Percentiles rank a stretch among this genome's conserved stretches.
These are phyloP conservation scores for Hermaeophaga mercurialis DNA, from an alignment of 2,888 invertebrate species.

Conservation along the genomic window DNA sequence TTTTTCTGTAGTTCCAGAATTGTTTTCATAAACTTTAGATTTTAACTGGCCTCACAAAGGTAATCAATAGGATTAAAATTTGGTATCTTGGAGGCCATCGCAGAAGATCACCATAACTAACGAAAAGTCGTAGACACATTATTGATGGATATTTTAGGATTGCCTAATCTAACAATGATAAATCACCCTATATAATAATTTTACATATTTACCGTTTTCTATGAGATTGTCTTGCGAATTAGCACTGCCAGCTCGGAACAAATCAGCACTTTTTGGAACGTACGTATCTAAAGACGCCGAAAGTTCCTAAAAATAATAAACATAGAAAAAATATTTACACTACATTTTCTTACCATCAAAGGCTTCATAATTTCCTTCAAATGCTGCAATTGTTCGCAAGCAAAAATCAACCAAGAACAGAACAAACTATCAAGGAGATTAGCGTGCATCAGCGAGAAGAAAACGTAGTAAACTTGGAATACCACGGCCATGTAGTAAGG, in stretches of 20 bases:
- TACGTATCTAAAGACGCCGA: slow-evolving; percentile 83
- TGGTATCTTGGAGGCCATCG: no score
- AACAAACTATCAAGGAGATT: slow-evolving; percentile 76
- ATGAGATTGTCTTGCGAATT: slow-evolving; percentile 47
- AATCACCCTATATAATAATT: background rate
- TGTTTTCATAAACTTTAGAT: no score
- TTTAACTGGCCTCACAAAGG: no score
- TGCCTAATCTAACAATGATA: no score
- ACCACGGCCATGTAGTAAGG: slow-evolving; percentile 69
- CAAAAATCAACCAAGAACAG: slow-evolving; percentile 84
- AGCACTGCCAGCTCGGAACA: slow-evolving; percentile 67
- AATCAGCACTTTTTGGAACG: slow-evolving; percentile 72
- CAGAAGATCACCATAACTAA: no score
- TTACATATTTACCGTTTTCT: slow-evolving; percentile 42
- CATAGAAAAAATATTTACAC: no score
- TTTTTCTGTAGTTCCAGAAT: no score
- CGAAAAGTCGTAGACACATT: no score
- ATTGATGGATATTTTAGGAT: no score
- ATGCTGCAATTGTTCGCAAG: slow-evolving; percentile 85
- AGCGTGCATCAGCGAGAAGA: slow-evolving; percentile 56
- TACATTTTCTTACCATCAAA: slow-evolving; percentile 69
- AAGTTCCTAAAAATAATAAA: slow-evolving; percentile 61
- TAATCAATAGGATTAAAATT: no score
- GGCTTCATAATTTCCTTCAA: slow-evolving; percentile 87
- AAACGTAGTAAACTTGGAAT: slow-evolving; percentile 55